A percentile compares a stretch with the other conserved stretches of the same genome.
Conservation (phyloP, 35 echinoderm and acorn worm genomes). For the Chiridota heheva region DNA sequence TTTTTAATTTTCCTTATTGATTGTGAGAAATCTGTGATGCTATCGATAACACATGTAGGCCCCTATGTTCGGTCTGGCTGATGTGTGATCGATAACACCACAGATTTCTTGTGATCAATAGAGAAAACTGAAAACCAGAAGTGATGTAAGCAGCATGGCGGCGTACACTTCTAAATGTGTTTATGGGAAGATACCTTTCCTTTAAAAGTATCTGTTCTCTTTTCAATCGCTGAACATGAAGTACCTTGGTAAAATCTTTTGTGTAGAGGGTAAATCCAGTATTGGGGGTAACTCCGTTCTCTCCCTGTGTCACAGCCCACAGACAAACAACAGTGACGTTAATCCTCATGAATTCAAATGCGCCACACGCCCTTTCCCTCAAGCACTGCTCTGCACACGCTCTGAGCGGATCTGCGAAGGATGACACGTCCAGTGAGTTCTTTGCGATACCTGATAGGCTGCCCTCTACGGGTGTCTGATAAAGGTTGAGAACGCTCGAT, state of each 20-base stretch:
- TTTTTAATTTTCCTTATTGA: no score
- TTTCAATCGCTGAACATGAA: no score
- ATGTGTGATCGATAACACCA: no score
- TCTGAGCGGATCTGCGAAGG: slow-evolving; percentile 39
- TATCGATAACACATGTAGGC: no score
- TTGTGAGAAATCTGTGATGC: no score
- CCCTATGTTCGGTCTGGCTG: no score
- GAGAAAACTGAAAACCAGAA: no score
- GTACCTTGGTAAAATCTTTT: slow-evolving; percentile 74
- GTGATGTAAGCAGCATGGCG: no score
- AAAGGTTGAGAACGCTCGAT: slow-evolving; percentile 47
- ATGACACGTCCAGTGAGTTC: slow-evolving; percentile 60
- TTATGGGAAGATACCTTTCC: no score
- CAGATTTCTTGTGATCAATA: no score
- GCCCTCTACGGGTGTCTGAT: slow-evolving; percentile 73
- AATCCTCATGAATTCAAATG: slow-evolving; percentile 63
- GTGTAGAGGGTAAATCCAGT: slow-evolving; percentile 76
- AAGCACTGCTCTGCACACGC: slow-evolving; percentile 78
- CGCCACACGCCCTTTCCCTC: slow-evolving; percentile 79
- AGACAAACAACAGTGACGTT: slow-evolving; percentile 57
- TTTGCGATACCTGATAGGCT: slow-evolving; percentile 57
- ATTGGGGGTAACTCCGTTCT: slow-evolving; percentile 44
- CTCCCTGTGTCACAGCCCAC: slow-evolving; percentile 64
- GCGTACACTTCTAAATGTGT: no score
- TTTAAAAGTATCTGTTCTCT: no score